A percentile compares a stretch with the other conserved stretches of the same genome.
phyloP scores from a whole-genome alignment of 2,888 invertebrate species.

The Tineola bisselliella region DNA sequence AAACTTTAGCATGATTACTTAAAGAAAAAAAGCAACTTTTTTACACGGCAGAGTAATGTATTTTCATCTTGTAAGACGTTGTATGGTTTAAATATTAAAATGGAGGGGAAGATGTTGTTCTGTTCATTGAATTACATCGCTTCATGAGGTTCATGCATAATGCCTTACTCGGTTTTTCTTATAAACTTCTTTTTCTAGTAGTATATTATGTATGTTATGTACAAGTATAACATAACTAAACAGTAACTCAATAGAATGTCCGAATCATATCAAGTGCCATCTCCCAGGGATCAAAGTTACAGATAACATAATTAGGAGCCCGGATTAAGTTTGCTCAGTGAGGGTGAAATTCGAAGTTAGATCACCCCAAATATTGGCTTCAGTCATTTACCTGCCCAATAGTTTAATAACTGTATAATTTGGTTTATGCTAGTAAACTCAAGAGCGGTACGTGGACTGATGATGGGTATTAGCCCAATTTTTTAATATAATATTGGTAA shows the following conservation, averaged over 20 bases:
- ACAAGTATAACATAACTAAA: neutral
- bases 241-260: slow-evolving; percentile 4
- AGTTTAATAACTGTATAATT: neutral
- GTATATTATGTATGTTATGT: too few relatives aligned
- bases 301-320: slow-evolving; percentile 60
- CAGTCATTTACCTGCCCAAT: slow-evolving; percentile 7
- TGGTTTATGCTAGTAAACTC: neutral
- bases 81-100: slow-evolving; percentile 5
- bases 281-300: slow-evolving; percentile 56
- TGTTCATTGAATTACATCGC: slow-evolving; percentile 50
- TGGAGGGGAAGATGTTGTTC: neutral
- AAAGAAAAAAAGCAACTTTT: neutral
- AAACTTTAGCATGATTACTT: neutral
- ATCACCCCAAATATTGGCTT: slow-evolving; percentile 4
- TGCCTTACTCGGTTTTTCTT: neutral
- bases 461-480: too few relatives aligned
- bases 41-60: neutral
- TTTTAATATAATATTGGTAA: too few relatives aligned
- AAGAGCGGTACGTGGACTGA: too few relatives aligned
- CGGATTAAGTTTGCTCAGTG: slow-evolving; percentile 60
- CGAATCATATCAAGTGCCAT: slow-evolving; percentile 13
- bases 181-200: neutral
- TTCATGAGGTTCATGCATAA: slow-evolving; percentile 35
- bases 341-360: neutral
- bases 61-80: slow-evolving; percentile 5